Base-by-base conservation (phyloP, 1,140 invertebrate genomes). In the Chlorops oryzae region DNA sequence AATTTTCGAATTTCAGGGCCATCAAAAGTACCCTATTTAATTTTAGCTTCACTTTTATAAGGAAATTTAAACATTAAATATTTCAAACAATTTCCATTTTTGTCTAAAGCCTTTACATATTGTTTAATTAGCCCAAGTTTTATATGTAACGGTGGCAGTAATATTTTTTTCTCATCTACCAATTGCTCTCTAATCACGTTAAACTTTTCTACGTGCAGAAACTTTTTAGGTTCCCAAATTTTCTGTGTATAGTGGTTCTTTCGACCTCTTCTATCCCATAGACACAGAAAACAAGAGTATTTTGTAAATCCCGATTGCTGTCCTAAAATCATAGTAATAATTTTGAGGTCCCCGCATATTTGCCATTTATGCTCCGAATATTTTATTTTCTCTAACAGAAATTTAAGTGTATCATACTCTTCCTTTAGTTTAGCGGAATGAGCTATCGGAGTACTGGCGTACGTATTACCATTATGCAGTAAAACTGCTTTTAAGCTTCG, bases 241-340 rank as follows among this genome's bases (percentile, higher is more conserved):
- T 5, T 18, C 5, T 22, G 21, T 6, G 3, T 41, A 5, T 15
- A 41, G 18, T 41, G 39, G 4, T 21, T 5, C 6, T 18, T 3
- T 6, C 15, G 6, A 21, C 10, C 39, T 20, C 39, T 5, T 12
- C 39, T 41, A 41, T 41, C 18, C 39, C 39, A 41, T 6, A 41
- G 39, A 41, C 39, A 41, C 17, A 41, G 13, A 21, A 41, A 41
- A 21, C 39, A 41, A 4, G 39, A 22, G n/a, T 41, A 21, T 21
- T 21, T 41, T 41, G 39, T 41, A n/a, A 9, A 41, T 5, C 39
- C 39, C 5, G 20, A 12, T 41, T 41, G 39, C 21, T 41, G 39
- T 41, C 39, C 39, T 21, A 41, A 41, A 20, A 41, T 10, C 21
- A 41, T 6, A 15, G 27, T 38, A 5, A 38, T 15, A 6, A 38